A percentile compares a stretch with the other conserved stretches of the same genome.
phyloP scores from a whole-genome alignment of 2,113 vertebrate species.

The Osmerus eperlanus region DNA sequence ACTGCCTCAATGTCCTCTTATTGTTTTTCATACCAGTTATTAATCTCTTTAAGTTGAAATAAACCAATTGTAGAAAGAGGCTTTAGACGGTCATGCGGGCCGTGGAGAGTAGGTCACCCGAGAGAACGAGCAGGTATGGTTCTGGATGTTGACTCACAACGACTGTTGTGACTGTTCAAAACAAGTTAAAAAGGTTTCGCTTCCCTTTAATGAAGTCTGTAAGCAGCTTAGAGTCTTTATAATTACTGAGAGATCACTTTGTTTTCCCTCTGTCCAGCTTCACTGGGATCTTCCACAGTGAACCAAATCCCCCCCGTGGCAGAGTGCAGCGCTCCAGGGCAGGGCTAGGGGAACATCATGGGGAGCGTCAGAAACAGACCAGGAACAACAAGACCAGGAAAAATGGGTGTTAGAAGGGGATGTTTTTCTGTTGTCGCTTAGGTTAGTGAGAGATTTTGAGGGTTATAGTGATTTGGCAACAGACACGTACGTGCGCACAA shows the following conservation, averaged over 20 bases:
- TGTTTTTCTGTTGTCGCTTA: too few species aligned
- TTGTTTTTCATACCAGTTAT: slow-evolving; percentile 33
- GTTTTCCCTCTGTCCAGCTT: slow-evolving; percentile 39
- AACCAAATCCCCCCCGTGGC: slow-evolving; percentile 50
- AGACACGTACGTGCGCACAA: too few species aligned
- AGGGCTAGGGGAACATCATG: not conserved
- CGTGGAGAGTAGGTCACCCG: slow-evolving; percentile 25
- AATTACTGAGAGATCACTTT: slow-evolving; percentile 62
- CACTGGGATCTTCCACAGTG: not conserved
- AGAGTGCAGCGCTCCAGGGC: slow-evolving; percentile 25
- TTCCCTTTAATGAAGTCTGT: slow-evolving; percentile 66
- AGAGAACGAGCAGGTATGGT: slow-evolving; percentile 44
- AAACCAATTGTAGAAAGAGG: slow-evolving; percentile 47
- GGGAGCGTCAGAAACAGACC: too few species aligned
- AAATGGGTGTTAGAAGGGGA: too few species aligned
- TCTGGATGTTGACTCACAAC: slow-evolving; percentile 46
- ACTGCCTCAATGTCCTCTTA: slow-evolving; percentile 15
- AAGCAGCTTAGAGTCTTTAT: slow-evolving; percentile 70
- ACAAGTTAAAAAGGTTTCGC: slow-evolving; percentile 65
- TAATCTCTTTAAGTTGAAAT: slow-evolving; percentile 44
- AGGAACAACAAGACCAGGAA: too few species aligned
- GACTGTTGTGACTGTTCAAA: slow-evolving; percentile 64
- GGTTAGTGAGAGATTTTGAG: too few species aligned
- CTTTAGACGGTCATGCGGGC: slow-evolving; percentile 27
- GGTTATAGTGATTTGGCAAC: too few species aligned